Evolutionary conservation across 2,113 vertebrate species (phyloP).

Genomic region (Myanophis thanlyinensis): DNA sequence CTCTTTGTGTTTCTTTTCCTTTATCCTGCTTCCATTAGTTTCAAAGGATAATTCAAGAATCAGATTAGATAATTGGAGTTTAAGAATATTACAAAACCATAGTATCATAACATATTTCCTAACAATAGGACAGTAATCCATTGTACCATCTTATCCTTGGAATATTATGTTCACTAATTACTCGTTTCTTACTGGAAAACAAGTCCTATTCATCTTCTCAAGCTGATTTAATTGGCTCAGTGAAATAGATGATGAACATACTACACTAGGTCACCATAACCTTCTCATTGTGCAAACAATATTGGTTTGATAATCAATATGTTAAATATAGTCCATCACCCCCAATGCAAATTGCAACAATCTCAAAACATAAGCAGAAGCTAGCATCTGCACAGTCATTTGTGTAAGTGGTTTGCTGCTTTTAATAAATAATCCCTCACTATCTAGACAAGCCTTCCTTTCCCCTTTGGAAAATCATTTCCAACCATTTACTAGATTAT

Average conservation of each 20-base stretch:
- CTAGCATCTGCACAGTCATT: neutral
- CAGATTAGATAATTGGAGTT: neutral
- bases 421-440: neutral
- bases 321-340: neutral
- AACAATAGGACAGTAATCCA: neutral
- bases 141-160: neutral
- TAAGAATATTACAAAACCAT: neutral
- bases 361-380: neutral
- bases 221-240: neutral
- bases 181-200: neutral
- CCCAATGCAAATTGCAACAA: neutral
- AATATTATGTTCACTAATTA: neutral
- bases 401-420: neutral
- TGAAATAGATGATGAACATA: neutral
- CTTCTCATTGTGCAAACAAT: neutral
- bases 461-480: constrained; percentile 5
- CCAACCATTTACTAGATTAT: constrained; percentile 2
- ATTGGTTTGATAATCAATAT: neutral
- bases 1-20: neutral
- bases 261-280: neutral
- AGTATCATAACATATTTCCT: neutral
- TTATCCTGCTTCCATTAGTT: neutral
- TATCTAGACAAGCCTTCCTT: neutral
- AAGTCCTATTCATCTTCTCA: neutral
- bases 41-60: neutral